Evolutionary conservation across 2,797 vertebrate genomes (phyloP).

Genomic region (Hipposideros larvatus): DNA sequence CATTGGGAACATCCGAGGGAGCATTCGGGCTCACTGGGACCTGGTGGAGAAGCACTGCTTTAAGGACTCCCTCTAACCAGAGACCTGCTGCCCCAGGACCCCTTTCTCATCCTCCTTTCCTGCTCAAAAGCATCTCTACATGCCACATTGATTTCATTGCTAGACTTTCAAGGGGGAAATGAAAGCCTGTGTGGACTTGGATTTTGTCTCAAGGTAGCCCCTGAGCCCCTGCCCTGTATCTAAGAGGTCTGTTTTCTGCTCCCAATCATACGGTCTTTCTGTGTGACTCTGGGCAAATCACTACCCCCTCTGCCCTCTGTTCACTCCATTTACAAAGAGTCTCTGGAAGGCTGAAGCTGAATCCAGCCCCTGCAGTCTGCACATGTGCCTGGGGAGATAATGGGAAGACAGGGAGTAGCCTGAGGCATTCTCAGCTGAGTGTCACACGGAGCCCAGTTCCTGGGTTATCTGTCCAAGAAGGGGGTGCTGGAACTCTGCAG

Average conservation of each 20-base stretch:
- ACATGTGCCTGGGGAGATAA: neutral
- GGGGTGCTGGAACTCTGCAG: neutral
- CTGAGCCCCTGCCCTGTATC: too few relatives aligned
- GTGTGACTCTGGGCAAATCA: neutral
- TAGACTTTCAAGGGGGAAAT: neutral
- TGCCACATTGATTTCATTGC: neutral
- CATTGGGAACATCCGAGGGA: neutral
- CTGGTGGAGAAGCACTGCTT: neutral
- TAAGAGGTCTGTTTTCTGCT: neutral
- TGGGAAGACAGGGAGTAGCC: neutral
- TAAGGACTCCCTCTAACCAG: neutral
- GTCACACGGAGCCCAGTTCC: neutral
- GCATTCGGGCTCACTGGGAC: neutral
- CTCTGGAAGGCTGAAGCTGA: neutral
- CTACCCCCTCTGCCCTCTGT: neutral
- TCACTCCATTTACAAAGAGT: neutral
- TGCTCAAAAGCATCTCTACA: neutral
- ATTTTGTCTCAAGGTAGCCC: neutral
- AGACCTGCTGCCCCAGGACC: neutral
- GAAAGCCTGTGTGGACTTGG: neutral
- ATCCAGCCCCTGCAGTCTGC: neutral
- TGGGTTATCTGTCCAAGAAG: neutral
- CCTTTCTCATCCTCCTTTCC: neutral
- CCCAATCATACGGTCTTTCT: neutral
- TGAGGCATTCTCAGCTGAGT: neutral